These are phyloP conservation scores for Orchesella cincta DNA, from an alignment of 1,140 invertebrate species.

Conservation along the genomic window DNA sequence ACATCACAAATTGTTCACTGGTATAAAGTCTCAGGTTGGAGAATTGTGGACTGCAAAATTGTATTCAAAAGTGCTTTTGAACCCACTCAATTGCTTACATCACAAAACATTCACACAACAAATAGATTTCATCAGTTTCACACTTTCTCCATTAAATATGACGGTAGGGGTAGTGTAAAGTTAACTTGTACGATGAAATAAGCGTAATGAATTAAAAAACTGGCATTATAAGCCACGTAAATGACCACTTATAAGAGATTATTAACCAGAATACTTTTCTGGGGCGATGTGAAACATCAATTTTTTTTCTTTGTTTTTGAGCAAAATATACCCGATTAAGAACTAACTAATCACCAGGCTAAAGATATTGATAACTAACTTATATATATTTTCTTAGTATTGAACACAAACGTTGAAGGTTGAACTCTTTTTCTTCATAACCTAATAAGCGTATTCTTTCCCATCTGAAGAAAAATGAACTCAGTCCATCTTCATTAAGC, in stretches of 20 bases:
- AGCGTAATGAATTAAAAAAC: not conserved
- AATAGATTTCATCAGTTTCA: not conserved
- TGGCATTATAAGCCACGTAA: not conserved
- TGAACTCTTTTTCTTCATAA: too few relatives aligned
- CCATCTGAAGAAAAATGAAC: constrained; percentile 20
- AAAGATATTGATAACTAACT: not conserved
- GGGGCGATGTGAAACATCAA: not conserved
- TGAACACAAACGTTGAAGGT: not conserved
- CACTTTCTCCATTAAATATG: not conserved
- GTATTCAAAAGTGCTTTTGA: too few relatives aligned
- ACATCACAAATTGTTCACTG: not conserved
- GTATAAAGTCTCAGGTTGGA: too few relatives aligned
- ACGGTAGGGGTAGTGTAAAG: not conserved
- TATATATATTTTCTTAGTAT: not conserved
- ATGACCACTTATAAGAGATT: not conserved
- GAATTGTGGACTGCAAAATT: too few relatives aligned
- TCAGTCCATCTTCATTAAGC: constrained; percentile 26
- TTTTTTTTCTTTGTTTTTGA: not conserved
- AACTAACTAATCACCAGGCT: constrained; percentile 1
- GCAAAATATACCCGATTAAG: constrained; percentile 12
- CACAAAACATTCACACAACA: not conserved
- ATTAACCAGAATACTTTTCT: not conserved
- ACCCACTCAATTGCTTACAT: not conserved
- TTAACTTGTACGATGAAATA: too few relatives aligned
- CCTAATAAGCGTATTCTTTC: constrained; percentile 26